phyloP scores from a whole-genome alignment of 64 coral and sea anemone genomes.

The Cladopsammia gracilis region DNA sequence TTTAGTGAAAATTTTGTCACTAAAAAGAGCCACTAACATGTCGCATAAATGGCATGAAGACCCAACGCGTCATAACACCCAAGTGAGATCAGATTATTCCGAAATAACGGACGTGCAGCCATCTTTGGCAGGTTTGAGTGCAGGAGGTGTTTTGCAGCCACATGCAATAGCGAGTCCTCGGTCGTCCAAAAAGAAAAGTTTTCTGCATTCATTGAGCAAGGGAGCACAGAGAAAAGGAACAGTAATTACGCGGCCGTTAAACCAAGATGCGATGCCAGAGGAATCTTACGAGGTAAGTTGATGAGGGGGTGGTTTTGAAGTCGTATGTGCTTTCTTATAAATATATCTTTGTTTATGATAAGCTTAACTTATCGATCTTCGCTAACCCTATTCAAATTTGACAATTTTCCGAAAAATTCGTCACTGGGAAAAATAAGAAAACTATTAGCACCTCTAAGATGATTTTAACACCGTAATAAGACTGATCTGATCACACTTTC shows the following conservation, averaged over 20 bases:
- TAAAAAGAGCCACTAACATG: background rate
- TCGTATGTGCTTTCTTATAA: no score
- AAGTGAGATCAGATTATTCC: conserved; percentile 1
- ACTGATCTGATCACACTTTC: no score
- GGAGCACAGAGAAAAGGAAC: conserved; percentile 21
- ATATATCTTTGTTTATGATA: no score
- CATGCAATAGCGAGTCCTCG: conserved; percentile 22
- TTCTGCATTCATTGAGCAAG: conserved; percentile 26
- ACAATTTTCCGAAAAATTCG: no score
- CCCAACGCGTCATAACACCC: background rate
- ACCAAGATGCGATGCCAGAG: conserved; percentile 21
- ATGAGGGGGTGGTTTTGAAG: no score
- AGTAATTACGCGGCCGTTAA: conserved; percentile 19
- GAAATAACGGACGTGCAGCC: conserved; percentile 1
- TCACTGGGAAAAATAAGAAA: no score
- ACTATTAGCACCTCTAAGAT: no score
- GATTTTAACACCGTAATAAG: no score
- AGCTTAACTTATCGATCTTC: no score
- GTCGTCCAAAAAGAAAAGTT: conserved; percentile 10
- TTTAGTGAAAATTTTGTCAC: background rate
- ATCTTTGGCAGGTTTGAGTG: conserved; percentile 37
- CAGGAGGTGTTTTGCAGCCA: background rate
- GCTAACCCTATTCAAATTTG: no score
- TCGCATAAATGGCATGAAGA: conserved; percentile 27
- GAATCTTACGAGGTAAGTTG: conserved; percentile 4